Conservation (phyloP, 2,797 vertebrate genomes). For the Heteromormyrus szaboi region DNA sequence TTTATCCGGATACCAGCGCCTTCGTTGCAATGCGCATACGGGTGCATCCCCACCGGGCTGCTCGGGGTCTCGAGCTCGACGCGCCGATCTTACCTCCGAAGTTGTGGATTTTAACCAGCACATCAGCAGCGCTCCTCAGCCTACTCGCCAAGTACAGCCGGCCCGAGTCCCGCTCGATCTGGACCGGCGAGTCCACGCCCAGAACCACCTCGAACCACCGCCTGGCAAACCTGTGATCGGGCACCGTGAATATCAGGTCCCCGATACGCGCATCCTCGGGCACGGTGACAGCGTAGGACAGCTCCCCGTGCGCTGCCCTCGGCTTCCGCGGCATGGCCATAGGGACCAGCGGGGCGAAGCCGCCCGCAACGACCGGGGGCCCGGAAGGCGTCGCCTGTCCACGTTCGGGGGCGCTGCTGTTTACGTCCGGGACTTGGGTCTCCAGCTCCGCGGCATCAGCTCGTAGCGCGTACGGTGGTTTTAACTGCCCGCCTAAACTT, state of each 20-base stretch:
- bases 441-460: conserved; percentile 40
- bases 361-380: conserved; percentile 50
- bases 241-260: conserved; percentile 74
- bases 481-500: conserved; percentile 60
- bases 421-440: conserved; percentile 59
- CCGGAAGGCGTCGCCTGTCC: conserved; percentile 60
- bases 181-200: conserved; percentile 53
- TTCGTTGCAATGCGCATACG: background rate
- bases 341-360: background rate
- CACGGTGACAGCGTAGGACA: conserved; percentile 63
- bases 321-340: conserved; percentile 30
- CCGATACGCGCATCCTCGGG: conserved; percentile 60
- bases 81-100: conserved; percentile 50
- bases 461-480: conserved; percentile 53
- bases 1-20: background rate
- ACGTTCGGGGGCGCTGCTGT: conserved; percentile 60
- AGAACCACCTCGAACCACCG: conserved; percentile 69
- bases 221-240: conserved; percentile 61
- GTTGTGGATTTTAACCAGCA: conserved; percentile 63
- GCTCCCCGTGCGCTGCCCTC: conserved; percentile 53
- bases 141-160: conserved; percentile 60
- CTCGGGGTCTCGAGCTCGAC: background rate
- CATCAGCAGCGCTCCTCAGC: conserved; percentile 49
- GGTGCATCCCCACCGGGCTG: background rate
- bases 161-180: conserved; percentile 69